Evolutionary conservation across 1,140 invertebrate species (phyloP).

Genomic region (Drosophila micromelanica): DNA sequence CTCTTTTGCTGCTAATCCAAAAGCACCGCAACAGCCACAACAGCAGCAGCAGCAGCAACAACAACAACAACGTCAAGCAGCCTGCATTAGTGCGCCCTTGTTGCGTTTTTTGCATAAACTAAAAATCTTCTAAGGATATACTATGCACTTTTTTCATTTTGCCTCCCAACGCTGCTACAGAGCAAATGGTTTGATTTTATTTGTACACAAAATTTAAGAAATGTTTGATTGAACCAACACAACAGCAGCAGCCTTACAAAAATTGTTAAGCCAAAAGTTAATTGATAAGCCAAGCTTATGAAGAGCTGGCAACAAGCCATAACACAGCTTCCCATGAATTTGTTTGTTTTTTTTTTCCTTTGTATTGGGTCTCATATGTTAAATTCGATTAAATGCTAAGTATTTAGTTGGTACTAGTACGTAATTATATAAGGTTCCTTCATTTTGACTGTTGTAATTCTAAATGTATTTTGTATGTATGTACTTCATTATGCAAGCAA

Average conservation of each 20-base stretch:
- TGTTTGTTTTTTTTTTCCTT: constrained; percentile 47
- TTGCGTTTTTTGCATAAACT: constrained; percentile 70
- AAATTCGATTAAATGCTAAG: constrained; percentile 27
- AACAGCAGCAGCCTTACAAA: constrained; percentile 74
- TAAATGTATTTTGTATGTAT: constrained; percentile 49
- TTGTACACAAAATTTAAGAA: constrained; percentile 32
- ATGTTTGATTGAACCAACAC: constrained; percentile 26
- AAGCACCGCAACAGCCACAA: constrained; percentile 39
- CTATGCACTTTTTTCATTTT: constrained; percentile 32
- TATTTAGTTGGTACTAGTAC: constrained; percentile 38
- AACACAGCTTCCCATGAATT: constrained; percentile 72
- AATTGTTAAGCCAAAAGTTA: constrained; percentile 76
- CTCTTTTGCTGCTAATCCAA: constrained; percentile 72
- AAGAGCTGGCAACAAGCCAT: constrained; percentile 56
- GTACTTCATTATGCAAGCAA: constrained; percentile 48
- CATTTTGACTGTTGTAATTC: constrained; percentile 51
- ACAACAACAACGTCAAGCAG: constrained; percentile 18
- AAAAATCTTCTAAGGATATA: constrained; percentile 72
- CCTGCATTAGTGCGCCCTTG: constrained; percentile 62
- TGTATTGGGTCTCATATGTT: constrained; percentile 29
- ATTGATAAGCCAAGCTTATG: constrained; percentile 76
- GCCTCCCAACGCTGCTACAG: constrained; percentile 46
- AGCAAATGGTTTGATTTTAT: constrained; percentile 14
- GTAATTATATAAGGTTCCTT: constrained; percentile 39
- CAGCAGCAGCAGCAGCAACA: constrained; percentile 21